phyloP scores from a whole-genome alignment of 2,113 vertebrate genomes.

The Nibea albiflora region DNA sequence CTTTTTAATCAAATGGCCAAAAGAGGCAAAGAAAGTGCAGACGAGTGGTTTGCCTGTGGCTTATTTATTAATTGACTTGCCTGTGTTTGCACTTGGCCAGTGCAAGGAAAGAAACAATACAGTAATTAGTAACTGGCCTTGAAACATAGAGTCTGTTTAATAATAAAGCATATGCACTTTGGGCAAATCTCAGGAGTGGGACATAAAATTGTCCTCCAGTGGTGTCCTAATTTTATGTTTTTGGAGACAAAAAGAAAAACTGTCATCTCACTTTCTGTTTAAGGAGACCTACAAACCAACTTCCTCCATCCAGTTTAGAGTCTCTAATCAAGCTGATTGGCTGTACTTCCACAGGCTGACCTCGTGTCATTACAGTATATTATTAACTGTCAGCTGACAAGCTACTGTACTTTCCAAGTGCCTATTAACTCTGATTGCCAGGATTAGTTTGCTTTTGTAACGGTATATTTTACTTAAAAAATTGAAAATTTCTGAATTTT shows the following conservation, averaged over 20 bases:
- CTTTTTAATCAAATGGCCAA: neutral
- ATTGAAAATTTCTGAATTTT: neutral
- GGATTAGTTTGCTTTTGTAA: slow-evolving; percentile 11
- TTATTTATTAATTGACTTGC: slow-evolving; percentile 1
- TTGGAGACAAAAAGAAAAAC: slow-evolving; percentile 12
- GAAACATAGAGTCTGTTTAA: slow-evolving; percentile 13
- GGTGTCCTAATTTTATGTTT: slow-evolving; percentile 25
- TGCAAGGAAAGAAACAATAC: neutral
- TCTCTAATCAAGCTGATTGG: neutral
- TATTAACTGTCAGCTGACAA: slow-evolving; percentile 12
- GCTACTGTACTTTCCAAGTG: slow-evolving; percentile 56
- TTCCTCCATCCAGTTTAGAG: slow-evolving; percentile 19
- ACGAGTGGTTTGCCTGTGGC: neutral
- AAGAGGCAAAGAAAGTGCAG: neutral
- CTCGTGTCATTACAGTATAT: slow-evolving; percentile 9
- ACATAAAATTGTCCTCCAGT: slow-evolving; percentile 13
- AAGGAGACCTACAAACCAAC: slow-evolving; percentile 9
- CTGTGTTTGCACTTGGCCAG: slow-evolving; percentile 33
- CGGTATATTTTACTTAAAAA: neutral
- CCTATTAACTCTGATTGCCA: slow-evolving; percentile 53
- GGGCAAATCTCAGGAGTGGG: slow-evolving; percentile 54
- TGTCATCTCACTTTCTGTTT: slow-evolving; percentile 11
- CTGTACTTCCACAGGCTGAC: slow-evolving; percentile 11
- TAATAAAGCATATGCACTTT: slow-evolving; percentile 35
- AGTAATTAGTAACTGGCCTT: neutral